Evolutionary conservation across 2,113 vertebrate genomes (phyloP).

Genomic region (Plestiodon gilberti): DNA sequence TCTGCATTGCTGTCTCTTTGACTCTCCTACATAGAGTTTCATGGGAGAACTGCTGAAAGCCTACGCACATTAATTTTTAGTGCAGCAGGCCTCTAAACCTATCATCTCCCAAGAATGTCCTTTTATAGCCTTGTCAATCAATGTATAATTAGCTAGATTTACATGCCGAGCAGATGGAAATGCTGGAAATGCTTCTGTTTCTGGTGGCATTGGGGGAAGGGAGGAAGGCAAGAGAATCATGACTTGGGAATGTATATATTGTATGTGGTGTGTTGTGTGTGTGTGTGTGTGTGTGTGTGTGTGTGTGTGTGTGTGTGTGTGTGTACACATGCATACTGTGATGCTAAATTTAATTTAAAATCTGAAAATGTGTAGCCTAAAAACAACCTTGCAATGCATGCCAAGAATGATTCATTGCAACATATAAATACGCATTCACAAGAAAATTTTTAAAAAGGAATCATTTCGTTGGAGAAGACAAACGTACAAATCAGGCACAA

Average conservation of each 20-base stretch:
- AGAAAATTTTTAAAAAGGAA: slow-evolving; percentile 8
- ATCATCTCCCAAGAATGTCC: slow-evolving; percentile 56
- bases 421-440: background rate
- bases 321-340: slow-evolving; percentile 31
- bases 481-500: background rate
- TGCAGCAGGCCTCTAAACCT: slow-evolving; percentile 44
- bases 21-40: slow-evolving; percentile 55
- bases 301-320: slow-evolving; percentile 9
- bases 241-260: slow-evolving; percentile 44
- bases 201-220: slow-evolving; percentile 27
- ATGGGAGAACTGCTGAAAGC: slow-evolving; percentile 58
- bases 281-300: too few relatives aligned
- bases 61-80: slow-evolving; percentile 59
- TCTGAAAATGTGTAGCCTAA: slow-evolving; percentile 40
- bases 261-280: too few relatives aligned
- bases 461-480: background rate
- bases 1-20: slow-evolving; percentile 35
- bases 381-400: slow-evolving; percentile 19
- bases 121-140: slow-evolving; percentile 70
- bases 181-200: slow-evolving; percentile 64
- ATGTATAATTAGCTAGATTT: slow-evolving; percentile 67
- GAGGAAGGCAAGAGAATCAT: slow-evolving; percentile 15
- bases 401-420: slow-evolving; percentile 31
- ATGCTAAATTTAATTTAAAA: slow-evolving; percentile 28
- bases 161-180: slow-evolving; percentile 65